phyloP scores from a whole-genome alignment of 1,140 invertebrate species.

The Triops cancriformis region DNA sequence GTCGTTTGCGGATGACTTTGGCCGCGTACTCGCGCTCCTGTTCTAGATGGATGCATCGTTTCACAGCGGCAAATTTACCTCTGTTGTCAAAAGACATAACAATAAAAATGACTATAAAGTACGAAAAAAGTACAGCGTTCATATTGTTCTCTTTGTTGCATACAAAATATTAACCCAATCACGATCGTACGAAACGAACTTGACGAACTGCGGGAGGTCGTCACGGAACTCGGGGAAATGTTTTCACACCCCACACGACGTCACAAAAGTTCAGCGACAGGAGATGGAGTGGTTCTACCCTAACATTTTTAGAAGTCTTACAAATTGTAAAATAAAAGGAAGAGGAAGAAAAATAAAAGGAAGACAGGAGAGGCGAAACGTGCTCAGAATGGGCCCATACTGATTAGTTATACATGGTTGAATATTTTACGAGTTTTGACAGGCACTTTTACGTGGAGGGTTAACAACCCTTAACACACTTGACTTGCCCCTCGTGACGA shows the following conservation, averaged over 20 bases:
- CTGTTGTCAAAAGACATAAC: slow-evolving; percentile 45
- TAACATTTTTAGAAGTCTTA: neutral
- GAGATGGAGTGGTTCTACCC: neutral
- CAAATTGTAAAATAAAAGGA: neutral
- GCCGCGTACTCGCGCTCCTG: slow-evolving; percentile 83
- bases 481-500: neutral
- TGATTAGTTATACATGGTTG: slow-evolving; percentile 14
- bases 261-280: neutral
- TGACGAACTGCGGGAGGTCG: neutral
- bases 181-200: no score
- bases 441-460: neutral
- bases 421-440: slow-evolving; percentile 1
- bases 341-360: neutral
- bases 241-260: slow-evolving; percentile 11
- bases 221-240: neutral
- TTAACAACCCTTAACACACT: slow-evolving; percentile 10
- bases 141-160: neutral
- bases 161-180: no score
- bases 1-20: slow-evolving; percentile 85
- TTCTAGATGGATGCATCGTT: slow-evolving; percentile 71
- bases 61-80: slow-evolving; percentile 91
- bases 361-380: neutral
- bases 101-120: neutral
- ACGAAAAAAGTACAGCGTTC: neutral
- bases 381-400: neutral